Base-by-base conservation (phyloP, 2,797 vertebrate genomes). In the Trachops cirrhosus region DNA sequence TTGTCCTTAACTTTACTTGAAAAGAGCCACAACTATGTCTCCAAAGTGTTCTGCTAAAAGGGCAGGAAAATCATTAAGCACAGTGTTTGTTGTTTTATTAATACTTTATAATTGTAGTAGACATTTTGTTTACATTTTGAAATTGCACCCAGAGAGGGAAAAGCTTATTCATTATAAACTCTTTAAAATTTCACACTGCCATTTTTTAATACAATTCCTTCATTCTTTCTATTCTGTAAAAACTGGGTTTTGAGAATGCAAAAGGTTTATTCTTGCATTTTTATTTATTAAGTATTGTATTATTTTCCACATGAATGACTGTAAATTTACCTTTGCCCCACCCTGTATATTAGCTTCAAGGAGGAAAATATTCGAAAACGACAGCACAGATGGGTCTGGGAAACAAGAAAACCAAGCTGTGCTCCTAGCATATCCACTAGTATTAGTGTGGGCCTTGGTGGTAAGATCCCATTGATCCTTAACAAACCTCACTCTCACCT, bases 1-100 rank as follows among this genome's bases (percentile, higher is more conserved):
- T 44, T 83, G 16, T 86, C n/a, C 57, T 83, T 93, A 92, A 84
- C 14, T 94, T 88, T 29, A 87, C 84, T 94, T 91, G 34, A 88
- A 86, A 86, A 86, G 29, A 96, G 84, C 89, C 87, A 59, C 46
- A 89, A 77, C 11, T 90, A 3, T 78, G 34, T 26, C 8, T 68
- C 75, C 46, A 78, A 87, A 95, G 44, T 88, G 24, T 88, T 79
- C 57, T 92, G 14, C 41, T 85, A 86, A 90, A 88, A 91, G 37
- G 12, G 41, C 32, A 57, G 24, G 12, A 10, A 24, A 41, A 48
- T 52, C 59, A 86, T 12, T 48, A 83, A 68, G 12, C 59, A 37
- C 2, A 16, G 5, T 74, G 9, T 67, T 59, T 59, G 78, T 39
- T 70, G 7, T 44, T 50, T 54, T 83, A 82, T 19, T 59, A 86